These are phyloP conservation scores for Acrossocheilus fasciatus DNA, from an alignment of 2,797 vertebrate genomes.

Conservation along the genomic window DNA sequence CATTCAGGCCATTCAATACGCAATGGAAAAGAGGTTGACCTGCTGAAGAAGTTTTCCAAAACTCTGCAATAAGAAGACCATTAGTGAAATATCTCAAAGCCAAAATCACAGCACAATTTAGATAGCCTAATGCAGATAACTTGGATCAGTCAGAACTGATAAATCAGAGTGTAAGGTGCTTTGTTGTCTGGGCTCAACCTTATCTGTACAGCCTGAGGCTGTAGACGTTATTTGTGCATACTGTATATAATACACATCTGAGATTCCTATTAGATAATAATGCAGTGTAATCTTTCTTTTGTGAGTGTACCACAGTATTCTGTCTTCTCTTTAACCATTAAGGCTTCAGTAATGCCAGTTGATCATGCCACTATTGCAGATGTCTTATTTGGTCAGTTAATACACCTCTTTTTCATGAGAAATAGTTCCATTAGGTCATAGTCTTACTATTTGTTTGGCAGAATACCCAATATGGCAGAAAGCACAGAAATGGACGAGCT, in stretches of 20 bases:
- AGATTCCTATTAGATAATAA: not conserved
- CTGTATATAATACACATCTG: not conserved
- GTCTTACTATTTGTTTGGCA: slow-evolving; percentile 40
- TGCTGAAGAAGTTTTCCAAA: not conserved
- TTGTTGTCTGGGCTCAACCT: not conserved
- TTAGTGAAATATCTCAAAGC: not conserved
- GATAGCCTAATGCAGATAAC: not conserved
- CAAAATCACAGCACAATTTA: slow-evolving; percentile 12
- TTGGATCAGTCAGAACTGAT: not conserved
- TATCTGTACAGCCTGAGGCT: not conserved
- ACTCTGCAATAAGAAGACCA: slow-evolving; percentile 1
- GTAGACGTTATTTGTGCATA: no score
- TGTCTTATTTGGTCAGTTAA: slow-evolving; percentile 12
- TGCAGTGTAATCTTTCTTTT: not conserved
- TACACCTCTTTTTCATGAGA: not conserved
- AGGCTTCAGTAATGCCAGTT: not conserved
- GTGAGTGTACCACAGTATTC: not conserved
- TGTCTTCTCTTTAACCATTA: not conserved
- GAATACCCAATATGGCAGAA: slow-evolving; percentile 82
- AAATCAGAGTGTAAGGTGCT: not conserved
- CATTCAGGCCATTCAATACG: not conserved
- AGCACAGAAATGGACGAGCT: slow-evolving; percentile 82
- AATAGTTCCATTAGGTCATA: slow-evolving; percentile 31
- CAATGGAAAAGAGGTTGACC: slow-evolving; percentile 15
- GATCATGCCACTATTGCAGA: slow-evolving; percentile 1